These are phyloP conservation scores for Cremastobaeus sp. DNA, from an alignment of 2,888 invertebrate species.

Conservation along the genomic window DNA sequence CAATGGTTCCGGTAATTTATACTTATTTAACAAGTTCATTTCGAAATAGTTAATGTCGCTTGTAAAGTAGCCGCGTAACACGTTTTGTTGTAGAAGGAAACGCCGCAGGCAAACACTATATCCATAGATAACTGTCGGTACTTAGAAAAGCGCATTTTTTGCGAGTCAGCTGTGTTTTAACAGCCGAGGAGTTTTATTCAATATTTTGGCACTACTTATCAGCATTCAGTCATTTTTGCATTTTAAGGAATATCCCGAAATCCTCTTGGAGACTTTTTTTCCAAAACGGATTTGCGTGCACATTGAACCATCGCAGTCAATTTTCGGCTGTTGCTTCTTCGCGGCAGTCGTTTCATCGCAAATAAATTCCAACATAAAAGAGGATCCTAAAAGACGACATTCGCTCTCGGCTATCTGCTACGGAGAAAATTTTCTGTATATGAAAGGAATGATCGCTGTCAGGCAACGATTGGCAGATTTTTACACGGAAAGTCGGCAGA, in stretches of 20 bases:
- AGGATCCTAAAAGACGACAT: conserved; percentile 31
- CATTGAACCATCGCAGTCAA: conserved; percentile 10
- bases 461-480: conserved; percentile 35
- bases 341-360: conserved; percentile 28
- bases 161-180: neutral
- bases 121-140: too few species aligned
- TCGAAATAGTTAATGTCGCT: conserved; percentile 30
- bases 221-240: too few species aligned
- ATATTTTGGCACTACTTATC: too few species aligned
- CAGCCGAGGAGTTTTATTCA: too few species aligned
- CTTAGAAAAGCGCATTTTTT: too few species aligned
- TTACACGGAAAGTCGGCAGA: conserved; percentile 25
- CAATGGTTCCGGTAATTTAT: conserved; percentile 15
- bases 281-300: conserved; percentile 10
- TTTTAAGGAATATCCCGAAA: too few species aligned
- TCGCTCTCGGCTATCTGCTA: conserved; percentile 35
- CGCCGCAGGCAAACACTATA: too few species aligned
- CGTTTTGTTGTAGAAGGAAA: neutral
- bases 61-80: neutral
- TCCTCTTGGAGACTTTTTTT: neutral
- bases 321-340: conserved; percentile 32
- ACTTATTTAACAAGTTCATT: conserved; percentile 35
- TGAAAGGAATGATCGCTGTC: conserved; percentile 29
- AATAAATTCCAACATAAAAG: conserved; percentile 33
- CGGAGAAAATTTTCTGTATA: conserved; percentile 35